Conservation (phyloP, 2,888 invertebrate species). For the Notodonta ziczac region DNA sequence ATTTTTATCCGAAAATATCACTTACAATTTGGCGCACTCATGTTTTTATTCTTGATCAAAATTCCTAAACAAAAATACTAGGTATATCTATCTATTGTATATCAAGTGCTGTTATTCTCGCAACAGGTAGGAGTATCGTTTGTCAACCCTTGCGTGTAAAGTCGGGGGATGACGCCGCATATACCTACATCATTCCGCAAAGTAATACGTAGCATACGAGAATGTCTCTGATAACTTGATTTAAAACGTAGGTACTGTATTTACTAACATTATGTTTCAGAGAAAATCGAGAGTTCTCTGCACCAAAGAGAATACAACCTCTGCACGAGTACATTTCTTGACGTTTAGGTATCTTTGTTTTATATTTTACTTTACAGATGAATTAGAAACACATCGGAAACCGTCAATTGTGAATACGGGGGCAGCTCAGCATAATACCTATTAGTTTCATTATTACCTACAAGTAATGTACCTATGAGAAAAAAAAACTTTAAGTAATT, state of each 20-base stretch:
- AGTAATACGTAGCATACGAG: neutral
- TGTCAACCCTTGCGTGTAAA: neutral
- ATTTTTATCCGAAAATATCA: slow-evolving; percentile 26
- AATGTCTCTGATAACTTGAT: neutral
- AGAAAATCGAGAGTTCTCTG: no score
- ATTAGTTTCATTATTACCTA: no score
- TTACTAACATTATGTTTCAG: neutral
- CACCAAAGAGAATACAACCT: no score
- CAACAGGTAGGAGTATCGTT: neutral
- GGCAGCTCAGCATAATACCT: no score
- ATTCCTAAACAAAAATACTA: neutral
- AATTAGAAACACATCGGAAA: no score
- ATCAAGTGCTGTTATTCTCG: neutral
- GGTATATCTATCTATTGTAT: neutral
- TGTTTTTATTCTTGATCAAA: neutral
- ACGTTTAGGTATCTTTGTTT: no score
- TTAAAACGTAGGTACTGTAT: neutral
- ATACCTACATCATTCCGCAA: neutral
- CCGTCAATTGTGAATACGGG: no score
- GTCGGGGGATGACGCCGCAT: slow-evolving; percentile 2
- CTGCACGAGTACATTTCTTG: no score
- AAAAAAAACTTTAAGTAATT: neutral
- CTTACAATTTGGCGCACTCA: slow-evolving; percentile 17
- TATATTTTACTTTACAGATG: no score
- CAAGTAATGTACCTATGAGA: no score